These are phyloP conservation scores for Orycteropus afer DNA, from an alignment of 2,113 vertebrate species.

Conservation along the genomic window DNA sequence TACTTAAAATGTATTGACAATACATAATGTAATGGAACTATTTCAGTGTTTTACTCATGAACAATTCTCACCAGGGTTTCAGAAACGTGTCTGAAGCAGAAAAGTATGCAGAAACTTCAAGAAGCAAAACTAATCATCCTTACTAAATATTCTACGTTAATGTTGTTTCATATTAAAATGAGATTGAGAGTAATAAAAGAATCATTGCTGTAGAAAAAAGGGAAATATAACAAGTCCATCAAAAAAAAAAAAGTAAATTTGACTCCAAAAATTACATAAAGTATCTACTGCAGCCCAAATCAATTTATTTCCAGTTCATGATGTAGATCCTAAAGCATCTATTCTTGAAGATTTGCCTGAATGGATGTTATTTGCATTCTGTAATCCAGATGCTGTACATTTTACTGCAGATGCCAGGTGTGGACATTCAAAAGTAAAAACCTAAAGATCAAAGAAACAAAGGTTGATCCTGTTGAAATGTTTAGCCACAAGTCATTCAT, in stretches of 20 bases:
- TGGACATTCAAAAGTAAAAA: constrained; percentile 79
- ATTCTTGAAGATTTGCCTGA: constrained; percentile 58
- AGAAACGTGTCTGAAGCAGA: constrained; percentile 43
- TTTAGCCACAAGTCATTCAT: constrained; percentile 73
- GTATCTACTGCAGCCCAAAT: constrained; percentile 59
- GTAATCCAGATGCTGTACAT: constrained; percentile 71
- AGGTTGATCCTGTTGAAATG: constrained; percentile 59
- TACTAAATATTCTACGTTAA: constrained; percentile 31
- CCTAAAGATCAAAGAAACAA: constrained; percentile 74
- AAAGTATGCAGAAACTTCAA: neutral
- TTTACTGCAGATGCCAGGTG: constrained; percentile 74
- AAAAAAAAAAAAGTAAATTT: constrained; percentile 58
- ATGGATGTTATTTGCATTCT: constrained; percentile 75
- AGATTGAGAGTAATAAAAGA: constrained; percentile 67
- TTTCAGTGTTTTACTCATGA: neutral
- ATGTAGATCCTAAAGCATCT: constrained; percentile 51
- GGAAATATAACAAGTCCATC: neutral
- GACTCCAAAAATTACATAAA: neutral
- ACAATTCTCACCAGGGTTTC: neutral
- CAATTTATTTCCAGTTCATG: constrained; percentile 62
- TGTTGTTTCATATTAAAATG: constrained; percentile 77
- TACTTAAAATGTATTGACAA: constrained; percentile 28
- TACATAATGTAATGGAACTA: neutral
- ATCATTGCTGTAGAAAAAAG: neutral
- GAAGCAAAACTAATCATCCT: neutral